Evolutionary conservation across 2,797 vertebrate species (phyloP).

Genomic region (Myotis planiceps): DNA sequence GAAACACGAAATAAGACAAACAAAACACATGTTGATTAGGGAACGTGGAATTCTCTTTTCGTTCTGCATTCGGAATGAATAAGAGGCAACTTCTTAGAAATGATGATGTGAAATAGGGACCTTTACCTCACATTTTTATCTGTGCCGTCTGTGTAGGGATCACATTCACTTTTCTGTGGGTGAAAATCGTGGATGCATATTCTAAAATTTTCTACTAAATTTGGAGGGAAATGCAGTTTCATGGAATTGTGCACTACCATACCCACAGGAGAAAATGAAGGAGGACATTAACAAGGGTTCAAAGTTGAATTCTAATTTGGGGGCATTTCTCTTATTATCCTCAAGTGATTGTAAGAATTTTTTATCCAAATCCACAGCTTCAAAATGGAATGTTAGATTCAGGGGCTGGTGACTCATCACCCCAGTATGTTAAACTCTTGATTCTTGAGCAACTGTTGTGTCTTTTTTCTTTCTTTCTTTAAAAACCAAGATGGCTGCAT

Average conservation of each 20-base stretch:
- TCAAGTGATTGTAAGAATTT: neutral
- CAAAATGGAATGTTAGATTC: neutral
- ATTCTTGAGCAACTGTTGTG: neutral
- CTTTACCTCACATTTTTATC: neutral
- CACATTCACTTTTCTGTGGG: neutral
- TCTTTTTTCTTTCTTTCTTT: neutral
- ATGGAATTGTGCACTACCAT: neutral
- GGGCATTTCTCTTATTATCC: neutral
- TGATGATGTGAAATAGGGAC: neutral
- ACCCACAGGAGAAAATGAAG: neutral
- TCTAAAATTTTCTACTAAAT: neutral
- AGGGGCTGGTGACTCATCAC: neutral
- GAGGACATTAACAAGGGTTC: neutral
- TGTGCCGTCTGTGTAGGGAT: neutral
- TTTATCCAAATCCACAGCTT: neutral
- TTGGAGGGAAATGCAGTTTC: neutral
- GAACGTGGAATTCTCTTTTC: slow-evolving; percentile 82
- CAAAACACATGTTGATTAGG: slow-evolving; percentile 88
- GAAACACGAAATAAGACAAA: slow-evolving; percentile 90
- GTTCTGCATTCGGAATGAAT: slow-evolving; percentile 98
- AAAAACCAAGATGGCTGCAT: neutral
- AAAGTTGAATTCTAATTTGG: neutral
- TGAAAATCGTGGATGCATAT: neutral
- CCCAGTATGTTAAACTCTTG: neutral
- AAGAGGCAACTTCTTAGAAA: slow-evolving; percentile 80